Conservation (phyloP, 2,113 vertebrate genomes). For the Xiphorhynchus elegans region DNA sequence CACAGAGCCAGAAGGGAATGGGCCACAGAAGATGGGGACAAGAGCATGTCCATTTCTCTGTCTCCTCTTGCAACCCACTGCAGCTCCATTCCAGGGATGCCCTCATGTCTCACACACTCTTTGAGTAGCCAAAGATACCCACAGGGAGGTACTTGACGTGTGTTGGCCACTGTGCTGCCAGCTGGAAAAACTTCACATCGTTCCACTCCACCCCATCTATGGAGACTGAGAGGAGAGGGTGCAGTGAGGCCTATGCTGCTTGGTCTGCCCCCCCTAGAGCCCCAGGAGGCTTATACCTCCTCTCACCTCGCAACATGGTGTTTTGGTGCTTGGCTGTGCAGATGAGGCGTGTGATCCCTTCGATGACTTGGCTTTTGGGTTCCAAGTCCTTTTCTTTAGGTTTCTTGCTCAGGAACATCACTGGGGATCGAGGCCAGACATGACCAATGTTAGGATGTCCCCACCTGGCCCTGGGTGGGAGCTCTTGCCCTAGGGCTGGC, state of each 20-base stretch:
- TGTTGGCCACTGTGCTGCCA: constrained; percentile 90
- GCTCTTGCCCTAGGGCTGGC: neutral
- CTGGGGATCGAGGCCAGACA: constrained; percentile 46
- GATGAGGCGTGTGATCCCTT: constrained; percentile 91
- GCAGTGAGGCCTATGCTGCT: neutral
- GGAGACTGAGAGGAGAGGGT: constrained; percentile 73
- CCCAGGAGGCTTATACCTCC: rapidly evolving
- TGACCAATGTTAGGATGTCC: neutral
- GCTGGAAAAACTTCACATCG: constrained; percentile 91
- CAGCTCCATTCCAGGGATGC: constrained; percentile 2
- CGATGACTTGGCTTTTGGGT: constrained; percentile 90
- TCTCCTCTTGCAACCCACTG: neutral
- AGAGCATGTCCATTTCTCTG: neutral
- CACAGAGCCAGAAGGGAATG: neutral
- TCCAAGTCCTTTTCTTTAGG: constrained; percentile 90
- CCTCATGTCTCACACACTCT: constrained; percentile 70
- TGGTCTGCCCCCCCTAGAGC: neutral
- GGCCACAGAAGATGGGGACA: neutral
- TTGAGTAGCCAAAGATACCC: constrained; percentile 87
- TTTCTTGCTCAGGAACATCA: constrained; percentile 92
- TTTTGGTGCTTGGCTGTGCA: constrained; percentile 92
- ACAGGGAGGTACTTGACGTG: constrained; percentile 90
- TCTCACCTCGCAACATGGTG: constrained; percentile 88
- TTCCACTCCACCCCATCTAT: constrained; percentile 92
- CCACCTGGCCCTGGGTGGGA: neutral